Evolutionary conservation across 2,888 invertebrate genomes (phyloP), one percentile per base, ranked within the genome.

Genomic region (Erpobdella octoculata): DNA sequence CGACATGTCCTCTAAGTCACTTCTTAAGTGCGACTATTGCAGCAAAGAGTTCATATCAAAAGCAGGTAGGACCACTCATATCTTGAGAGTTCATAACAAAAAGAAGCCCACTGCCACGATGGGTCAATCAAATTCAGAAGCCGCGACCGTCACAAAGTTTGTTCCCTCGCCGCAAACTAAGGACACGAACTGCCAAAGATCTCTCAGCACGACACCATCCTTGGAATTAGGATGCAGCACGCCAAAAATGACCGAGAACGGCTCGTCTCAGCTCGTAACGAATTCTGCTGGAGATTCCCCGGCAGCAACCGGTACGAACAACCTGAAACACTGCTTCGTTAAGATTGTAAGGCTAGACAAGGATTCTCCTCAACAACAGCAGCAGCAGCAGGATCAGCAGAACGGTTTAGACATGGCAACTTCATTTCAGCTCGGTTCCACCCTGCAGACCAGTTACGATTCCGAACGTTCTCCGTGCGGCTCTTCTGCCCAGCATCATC

Each of bases 21-120:
- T 53, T 36, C 36, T 71, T 2, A 64, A 65, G 18, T 73, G 73
- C 38, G 73, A 64, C 35, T 62, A 61, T 35, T 72, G 73, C 31
- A 71, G 62, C 31, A 72, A 72, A 35, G 61, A 64, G 18, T 73
- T 73, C 38, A 68, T 70, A 28, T 70, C 72, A n/a, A 73, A 73
- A 59, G 53, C 69, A 15, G 72, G 72, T 28, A 59, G 70, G 33
- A 72, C 70, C 25, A 72, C 72, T 18, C 72, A 73, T 67, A 70
- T 73, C 58, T 46, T 69, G 37, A 61, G 70, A 31, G 70, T 72
- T 53, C 72, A 73, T 37, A 21, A 33, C 41, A 36, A 58, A n/a
- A 35, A 62, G 12, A 70, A 46, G 35, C 9, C 9, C 8, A 28
- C 12, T 8, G 38, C 25, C 37, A 33, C 41, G 12, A 48, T 35